Evolutionary conservation across 2,113 vertebrate species (phyloP).

Genomic region (Emydura subglobosa): DNA sequence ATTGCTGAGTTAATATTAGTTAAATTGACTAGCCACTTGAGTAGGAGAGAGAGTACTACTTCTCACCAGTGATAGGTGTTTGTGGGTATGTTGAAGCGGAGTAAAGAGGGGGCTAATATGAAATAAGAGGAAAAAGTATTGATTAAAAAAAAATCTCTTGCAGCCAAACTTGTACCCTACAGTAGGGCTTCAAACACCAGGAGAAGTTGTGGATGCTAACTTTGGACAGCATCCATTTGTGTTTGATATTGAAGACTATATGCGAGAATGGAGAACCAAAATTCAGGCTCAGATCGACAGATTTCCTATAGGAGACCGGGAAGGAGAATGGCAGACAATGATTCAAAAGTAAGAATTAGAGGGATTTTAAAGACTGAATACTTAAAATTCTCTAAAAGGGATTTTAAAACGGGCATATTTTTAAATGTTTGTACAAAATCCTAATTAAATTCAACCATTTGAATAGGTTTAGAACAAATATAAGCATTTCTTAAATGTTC

Average conservation of each 20-base stretch:
- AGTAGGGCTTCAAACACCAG: slow-evolving; percentile 97
- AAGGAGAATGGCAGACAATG: slow-evolving; percentile 99
- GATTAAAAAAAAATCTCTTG: slow-evolving; percentile 67
- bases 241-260: slow-evolving; percentile 98
- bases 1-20: background rate
- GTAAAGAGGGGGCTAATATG: background rate
- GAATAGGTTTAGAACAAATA: background rate
- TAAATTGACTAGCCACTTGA: background rate
- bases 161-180: slow-evolving; percentile 99
- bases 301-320: slow-evolving; percentile 93
- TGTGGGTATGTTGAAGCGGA: background rate
- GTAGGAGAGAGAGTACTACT: background rate
- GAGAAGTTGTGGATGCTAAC: slow-evolving; percentile 98
- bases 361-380: background rate
- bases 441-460: background rate
- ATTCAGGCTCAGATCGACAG: slow-evolving; percentile 96
- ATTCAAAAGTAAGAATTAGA: slow-evolving; percentile 92
- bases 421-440: background rate
- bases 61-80: background rate
- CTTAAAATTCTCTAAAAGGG: background rate
- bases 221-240: slow-evolving; percentile 98
- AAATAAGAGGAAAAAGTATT: slow-evolving; percentile 11
- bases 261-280: slow-evolving; percentile 98
- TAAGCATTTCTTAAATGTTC: background rate
- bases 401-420: background rate